Conservation (phyloP, 2,797 vertebrate species). For the Tenualosa ilisha region DNA sequence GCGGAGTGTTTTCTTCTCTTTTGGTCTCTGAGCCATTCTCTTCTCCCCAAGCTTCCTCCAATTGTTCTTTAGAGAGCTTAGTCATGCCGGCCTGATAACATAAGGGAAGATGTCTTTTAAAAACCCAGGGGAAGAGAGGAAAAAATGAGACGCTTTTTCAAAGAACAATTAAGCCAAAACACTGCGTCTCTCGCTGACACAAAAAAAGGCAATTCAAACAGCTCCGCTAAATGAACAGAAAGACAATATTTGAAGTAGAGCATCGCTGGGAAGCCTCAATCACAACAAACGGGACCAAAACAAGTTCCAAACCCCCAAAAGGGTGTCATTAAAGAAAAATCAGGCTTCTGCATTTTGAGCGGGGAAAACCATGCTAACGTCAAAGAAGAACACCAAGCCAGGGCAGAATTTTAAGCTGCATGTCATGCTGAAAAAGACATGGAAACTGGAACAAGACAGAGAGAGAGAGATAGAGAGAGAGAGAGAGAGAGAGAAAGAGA, state of each 20-base stretch:
- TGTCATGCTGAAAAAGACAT: slow-evolving; percentile 57
- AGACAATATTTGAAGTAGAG: slow-evolving; percentile 67
- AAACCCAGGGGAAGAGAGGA: slow-evolving; percentile 27
- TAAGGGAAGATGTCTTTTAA: slow-evolving; percentile 70
- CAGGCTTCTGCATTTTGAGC: slow-evolving; percentile 60
- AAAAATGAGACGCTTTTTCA: slow-evolving; percentile 55
- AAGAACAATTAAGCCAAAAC: slow-evolving; percentile 69
- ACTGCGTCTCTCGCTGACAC: slow-evolving; percentile 61
- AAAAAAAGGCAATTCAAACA: slow-evolving; percentile 63
- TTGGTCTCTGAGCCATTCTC: slow-evolving; percentile 73
- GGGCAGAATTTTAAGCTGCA: slow-evolving; percentile 14
- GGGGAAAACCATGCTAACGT: slow-evolving; percentile 42
- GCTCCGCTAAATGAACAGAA: slow-evolving; percentile 56
- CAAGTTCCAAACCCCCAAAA: slow-evolving; percentile 60
- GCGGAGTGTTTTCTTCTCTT: slow-evolving; percentile 69
- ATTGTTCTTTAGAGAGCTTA: slow-evolving; percentile 77
- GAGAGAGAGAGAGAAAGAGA: neutral
- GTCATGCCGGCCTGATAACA: slow-evolving; percentile 71
- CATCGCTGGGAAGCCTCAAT: slow-evolving; percentile 52
- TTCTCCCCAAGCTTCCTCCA: slow-evolving; percentile 77
- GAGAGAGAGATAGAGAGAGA: slow-evolving; percentile 51
- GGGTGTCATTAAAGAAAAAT: slow-evolving; percentile 69
- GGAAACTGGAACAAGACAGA: slow-evolving; percentile 68
- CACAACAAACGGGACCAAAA: slow-evolving; percentile 55
- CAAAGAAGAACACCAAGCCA: neutral